Evolutionary conservation across 2,113 vertebrate species (phyloP), one percentile per base, ranked within the genome.

Genomic region (Lagenorhynchus albirostris): DNA sequence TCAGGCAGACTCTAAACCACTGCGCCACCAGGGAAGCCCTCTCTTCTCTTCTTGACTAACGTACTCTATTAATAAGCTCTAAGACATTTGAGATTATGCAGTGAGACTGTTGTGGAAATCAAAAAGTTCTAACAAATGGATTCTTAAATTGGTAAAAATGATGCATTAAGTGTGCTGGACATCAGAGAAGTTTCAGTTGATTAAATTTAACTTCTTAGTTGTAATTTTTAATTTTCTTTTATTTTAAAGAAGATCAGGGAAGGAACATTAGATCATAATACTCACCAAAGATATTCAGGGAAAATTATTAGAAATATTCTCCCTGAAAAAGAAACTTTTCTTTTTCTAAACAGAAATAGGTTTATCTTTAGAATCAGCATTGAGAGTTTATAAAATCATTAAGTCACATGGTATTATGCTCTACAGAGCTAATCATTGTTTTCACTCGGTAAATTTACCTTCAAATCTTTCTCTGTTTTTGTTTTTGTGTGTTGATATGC

Each of bases 121-220:
- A 96, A 67, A 85, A 93, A 81, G 12, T 62, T 53, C 80, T 94
- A 71, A 93, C 13, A 91, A 38, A 23, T 85, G 11, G 25, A 47
- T 91, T 90, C 62, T 62, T 82, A 96, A 96, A 80, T 96, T 17
- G 13, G 67, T 92, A 55, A 92, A 50, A 88, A 38, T 68, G 23
- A 83, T 63, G 5, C 58, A 21, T 80, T 58, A 74, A 76, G 11
- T 92, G 29, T 79, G 1, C 2, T 94, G 15, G 31, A 38, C 12
- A 73, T 68, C 4, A 44, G 1, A 89, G 73, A 95, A 79, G 47
- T 83, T 97, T 94, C 67, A 92, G 70, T 50, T 73, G n/a, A 91
- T 92, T 96, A 65, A 82, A 92, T 70, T 81, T 95, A 77, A 86
- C 31, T 83, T 91, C 44, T 84, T 63, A 73, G 68, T 91, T 95